Evolutionary conservation across 2,888 invertebrate species (phyloP).

Genomic region (Drosophila histrio): DNA sequence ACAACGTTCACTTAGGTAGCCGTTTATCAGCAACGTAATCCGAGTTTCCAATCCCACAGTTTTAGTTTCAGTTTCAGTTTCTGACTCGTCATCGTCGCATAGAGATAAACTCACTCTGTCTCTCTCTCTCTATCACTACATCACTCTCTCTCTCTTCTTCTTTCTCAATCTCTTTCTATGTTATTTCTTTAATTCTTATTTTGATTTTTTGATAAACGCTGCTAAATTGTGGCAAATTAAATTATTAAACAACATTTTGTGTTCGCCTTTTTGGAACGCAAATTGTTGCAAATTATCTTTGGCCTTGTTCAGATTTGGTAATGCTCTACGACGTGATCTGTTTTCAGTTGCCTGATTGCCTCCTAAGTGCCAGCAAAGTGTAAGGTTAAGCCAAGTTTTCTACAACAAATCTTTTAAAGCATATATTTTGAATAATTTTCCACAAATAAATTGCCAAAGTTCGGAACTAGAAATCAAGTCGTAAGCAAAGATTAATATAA

Average conservation of each 20-base stretch:
- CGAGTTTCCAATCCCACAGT: slow-evolving; percentile 60
- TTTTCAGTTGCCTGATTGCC: slow-evolving; percentile 8
- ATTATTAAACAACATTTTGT: slow-evolving; percentile 81
- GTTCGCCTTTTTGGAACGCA: slow-evolving; percentile 63
- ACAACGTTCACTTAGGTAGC: slow-evolving; percentile 76
- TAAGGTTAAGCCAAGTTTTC: neutral
- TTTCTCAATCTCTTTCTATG: slow-evolving; percentile 15
- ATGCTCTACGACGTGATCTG: slow-evolving; percentile 22
- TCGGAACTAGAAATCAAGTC: too few species aligned
- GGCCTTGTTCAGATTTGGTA: slow-evolving; percentile 78
- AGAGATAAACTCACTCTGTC: slow-evolving; percentile 20
- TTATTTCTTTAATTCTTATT: slow-evolving; percentile 32
- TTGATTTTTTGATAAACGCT: slow-evolving; percentile 81
- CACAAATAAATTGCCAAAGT: too few species aligned
- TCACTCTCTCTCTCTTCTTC: slow-evolving; percentile 5
- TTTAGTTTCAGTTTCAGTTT: slow-evolving; percentile 26
- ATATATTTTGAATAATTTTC: too few species aligned
- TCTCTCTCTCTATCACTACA: slow-evolving; percentile 2
- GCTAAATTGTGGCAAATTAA: slow-evolving; percentile 84
- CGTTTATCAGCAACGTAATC: slow-evolving; percentile 75
- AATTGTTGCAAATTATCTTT: slow-evolving; percentile 79
- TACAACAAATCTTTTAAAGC: neutral
- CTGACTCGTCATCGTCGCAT: slow-evolving; percentile 48
- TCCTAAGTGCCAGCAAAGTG: neutral
- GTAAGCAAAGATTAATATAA: too few species aligned